Conservation (phyloP, 2,797 vertebrate genomes). For the Microctenopoma lineatum region DNA sequence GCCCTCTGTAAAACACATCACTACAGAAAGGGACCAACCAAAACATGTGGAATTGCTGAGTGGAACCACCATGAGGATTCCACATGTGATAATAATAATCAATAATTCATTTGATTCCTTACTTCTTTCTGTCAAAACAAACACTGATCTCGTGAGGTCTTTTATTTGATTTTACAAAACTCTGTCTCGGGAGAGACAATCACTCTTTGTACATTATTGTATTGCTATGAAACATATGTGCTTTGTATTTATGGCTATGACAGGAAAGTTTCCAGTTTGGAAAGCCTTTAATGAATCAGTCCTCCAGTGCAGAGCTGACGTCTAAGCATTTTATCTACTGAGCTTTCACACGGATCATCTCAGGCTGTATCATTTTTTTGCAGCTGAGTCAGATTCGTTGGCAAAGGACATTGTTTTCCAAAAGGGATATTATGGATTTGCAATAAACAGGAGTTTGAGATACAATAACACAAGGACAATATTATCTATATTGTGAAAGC, state of each 20-base stretch:
- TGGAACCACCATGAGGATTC: slow-evolving; percentile 14
- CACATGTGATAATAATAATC: slow-evolving; percentile 52
- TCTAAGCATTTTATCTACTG: slow-evolving; percentile 38
- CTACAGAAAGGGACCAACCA: slow-evolving; percentile 29
- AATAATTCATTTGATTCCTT: slow-evolving; percentile 1
- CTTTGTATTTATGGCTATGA: slow-evolving; percentile 26
- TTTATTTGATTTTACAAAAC: neutral
- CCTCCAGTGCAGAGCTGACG: slow-evolving; percentile 25
- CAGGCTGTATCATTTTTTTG: slow-evolving; percentile 27
- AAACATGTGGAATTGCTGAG: slow-evolving; percentile 56
- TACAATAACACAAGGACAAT: slow-evolving; percentile 21
- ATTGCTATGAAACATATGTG: slow-evolving; percentile 16
- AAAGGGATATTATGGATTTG: slow-evolving; percentile 42
- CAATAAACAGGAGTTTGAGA: slow-evolving; percentile 35
- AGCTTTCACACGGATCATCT: slow-evolving; percentile 40
- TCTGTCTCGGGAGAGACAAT: slow-evolving; percentile 19
- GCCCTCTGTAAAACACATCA: slow-evolving; percentile 43
- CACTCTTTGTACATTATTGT: neutral
- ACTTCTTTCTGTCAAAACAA: slow-evolving; percentile 1
- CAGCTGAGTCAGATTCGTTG: slow-evolving; percentile 29
- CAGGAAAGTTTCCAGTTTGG: slow-evolving; percentile 55
- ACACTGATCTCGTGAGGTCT: neutral
- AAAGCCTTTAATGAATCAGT: slow-evolving; percentile 40
- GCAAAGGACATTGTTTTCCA: slow-evolving; percentile 30
- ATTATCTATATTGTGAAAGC: slow-evolving; percentile 28